Evolutionary conservation across 2,888 invertebrate species (phyloP), one percentile per base, ranked within the genome.

Genomic region (Rambutsinella grinnellia): DNA sequence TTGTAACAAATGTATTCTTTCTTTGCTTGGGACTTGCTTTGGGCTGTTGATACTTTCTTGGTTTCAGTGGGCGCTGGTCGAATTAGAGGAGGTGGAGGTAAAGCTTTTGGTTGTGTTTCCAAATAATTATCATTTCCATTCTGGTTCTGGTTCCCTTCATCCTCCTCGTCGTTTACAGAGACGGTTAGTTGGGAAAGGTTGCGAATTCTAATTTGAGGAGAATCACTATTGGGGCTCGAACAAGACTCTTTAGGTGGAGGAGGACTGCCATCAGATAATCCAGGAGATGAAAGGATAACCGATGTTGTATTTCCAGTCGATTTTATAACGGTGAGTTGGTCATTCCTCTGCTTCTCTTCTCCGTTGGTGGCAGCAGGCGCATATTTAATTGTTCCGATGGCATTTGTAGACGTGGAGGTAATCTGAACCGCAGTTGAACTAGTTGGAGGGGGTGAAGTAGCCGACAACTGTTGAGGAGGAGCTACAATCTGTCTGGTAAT

Each of bases 181-280:
- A 61, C 62, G 13, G 69, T 70, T 1, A 70, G 53, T 62, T 70
- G 69, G 27, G 54, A 44, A 1, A 70, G 21, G 21, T 61, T 70
- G 21, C 69, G 53, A 54, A 70, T 70, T 19, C 69, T 53, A 24
- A 70, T 69, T 53, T 69, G 69, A 13, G 69, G 69, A 19, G 13
- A 13, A 6, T 60, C 60, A n/a, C n/a, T n/a, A n/a, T n/a, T n/a
- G n/a, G n/a, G n/a, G n/a, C n/a, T n/a, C n/a, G n/a, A n/a, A n/a
- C n/a, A n/a, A n/a, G n/a, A n/a, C n/a, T n/a, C n/a, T n/a, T n/a
- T n/a, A n/a, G n/a, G n/a, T n/a, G n/a, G n/a, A n/a, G n/a, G n/a
- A n/a, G n/a, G n/a, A n/a, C n/a, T n/a, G n/a, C n/a, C n/a, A n/a
- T n/a, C n/a, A n/a, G n/a, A n/a, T n/a, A n/a, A n/a, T 1, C 19